phyloP scores from a whole-genome alignment of 2,113 vertebrate genomes.

The Equus quagga region DNA sequence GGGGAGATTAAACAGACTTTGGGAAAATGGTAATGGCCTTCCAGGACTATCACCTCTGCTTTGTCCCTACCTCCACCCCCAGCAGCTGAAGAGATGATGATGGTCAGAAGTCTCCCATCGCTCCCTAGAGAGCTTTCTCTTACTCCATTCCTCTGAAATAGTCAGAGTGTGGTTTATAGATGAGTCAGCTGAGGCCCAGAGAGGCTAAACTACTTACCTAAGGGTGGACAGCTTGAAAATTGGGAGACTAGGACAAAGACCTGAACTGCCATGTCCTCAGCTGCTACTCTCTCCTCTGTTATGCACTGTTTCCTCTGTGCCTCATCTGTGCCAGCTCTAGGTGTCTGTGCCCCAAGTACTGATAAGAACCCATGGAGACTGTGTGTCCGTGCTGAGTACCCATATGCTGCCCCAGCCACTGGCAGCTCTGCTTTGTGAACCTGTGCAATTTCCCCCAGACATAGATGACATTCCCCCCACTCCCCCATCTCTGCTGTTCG shows the following conservation, averaged over 20 bases:
- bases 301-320: neutral
- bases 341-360: neutral
- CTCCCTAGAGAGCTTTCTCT: neutral
- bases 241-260: neutral
- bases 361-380: neutral
- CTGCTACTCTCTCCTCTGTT: neutral
- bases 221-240: neutral
- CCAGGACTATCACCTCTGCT: neutral
- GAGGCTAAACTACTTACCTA: conserved; percentile 12
- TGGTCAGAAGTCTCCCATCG: neutral
- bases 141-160: neutral
- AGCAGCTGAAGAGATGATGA: neutral
- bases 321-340: neutral
- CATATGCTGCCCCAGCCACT: rapidly evolving
- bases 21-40: neutral
- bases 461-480: neutral
- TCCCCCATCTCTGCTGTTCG: neutral
- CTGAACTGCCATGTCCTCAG: neutral
- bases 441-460: neutral
- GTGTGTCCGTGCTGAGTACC: neutral
- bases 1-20: neutral
- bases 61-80: neutral
- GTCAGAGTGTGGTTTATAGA: neutral
- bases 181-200: neutral
- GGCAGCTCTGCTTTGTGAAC: neutral